A percentile compares a stretch with the other conserved stretches of the same genome.
Conservation (phyloP, 2,888 invertebrate species). For the Cataglyphis altisquamis region DNA sequence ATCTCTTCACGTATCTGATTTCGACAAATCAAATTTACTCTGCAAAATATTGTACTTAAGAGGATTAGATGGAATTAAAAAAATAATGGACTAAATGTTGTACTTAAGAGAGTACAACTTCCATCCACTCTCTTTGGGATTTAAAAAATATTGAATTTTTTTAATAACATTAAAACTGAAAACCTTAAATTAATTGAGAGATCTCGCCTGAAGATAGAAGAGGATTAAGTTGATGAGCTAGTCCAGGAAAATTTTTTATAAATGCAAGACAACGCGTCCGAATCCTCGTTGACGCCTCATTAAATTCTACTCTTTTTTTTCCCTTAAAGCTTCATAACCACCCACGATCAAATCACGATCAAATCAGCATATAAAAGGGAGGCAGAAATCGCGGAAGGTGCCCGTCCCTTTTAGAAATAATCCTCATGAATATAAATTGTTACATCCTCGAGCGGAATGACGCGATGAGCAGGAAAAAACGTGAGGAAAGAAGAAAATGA, state of each 20-base stretch:
- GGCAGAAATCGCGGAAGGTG: conserved; percentile 55
- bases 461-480: conserved; percentile 46
- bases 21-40: background rate
- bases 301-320: conserved; percentile 64
- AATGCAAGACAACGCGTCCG: conserved; percentile 47
- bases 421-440: conserved; percentile 80
- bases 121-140: background rate
- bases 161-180: conserved; percentile 24
- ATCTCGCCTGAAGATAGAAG: conserved; percentile 7
- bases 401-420: conserved; percentile 69
- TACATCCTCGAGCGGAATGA: conserved; percentile 60
- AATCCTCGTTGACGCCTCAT: conserved; percentile 62
- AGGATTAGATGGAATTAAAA: background rate
- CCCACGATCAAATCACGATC: conserved; percentile 66
- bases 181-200: conserved; percentile 49
- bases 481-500: background rate
- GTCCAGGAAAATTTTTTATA: conserved; percentile 35
- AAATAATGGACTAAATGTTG: background rate
- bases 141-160: conserved; percentile 22
- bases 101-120: background rate
- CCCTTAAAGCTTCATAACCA: conserved; percentile 64
- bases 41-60: background rate
- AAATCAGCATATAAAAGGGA: conserved; percentile 53
- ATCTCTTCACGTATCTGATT: background rate
- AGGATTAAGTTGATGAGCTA: conserved; percentile 31